Evolutionary conservation across 2,888 invertebrate species (phyloP).

Genomic region (Eilema depressum): DNA sequence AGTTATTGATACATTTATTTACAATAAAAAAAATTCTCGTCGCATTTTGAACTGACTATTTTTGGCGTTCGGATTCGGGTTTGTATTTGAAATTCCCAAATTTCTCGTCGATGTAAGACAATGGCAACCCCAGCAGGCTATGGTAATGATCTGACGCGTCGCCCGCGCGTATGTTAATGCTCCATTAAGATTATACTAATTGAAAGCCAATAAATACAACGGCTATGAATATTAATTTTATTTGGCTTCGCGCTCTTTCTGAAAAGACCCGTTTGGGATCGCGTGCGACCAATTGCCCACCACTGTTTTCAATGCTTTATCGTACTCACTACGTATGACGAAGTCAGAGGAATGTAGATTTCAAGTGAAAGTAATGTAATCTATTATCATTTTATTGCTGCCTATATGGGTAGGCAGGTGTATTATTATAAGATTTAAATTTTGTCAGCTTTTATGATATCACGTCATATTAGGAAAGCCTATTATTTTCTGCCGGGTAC

Average conservation of each 20-base stretch:
- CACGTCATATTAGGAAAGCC: background rate
- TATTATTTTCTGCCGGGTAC: background rate
- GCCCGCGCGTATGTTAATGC: constrained; percentile 85
- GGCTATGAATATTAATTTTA: constrained; percentile 87
- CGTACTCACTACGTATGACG: constrained; percentile 32
- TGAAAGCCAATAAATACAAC: constrained; percentile 87
- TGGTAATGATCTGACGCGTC: constrained; percentile 74
- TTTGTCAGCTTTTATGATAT: background rate
- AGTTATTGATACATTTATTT: background rate
- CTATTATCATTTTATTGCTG: constrained; percentile 27
- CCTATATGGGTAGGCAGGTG: background rate
- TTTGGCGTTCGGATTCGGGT: background rate
- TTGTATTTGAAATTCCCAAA: constrained; percentile 23
- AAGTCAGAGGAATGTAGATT: constrained; percentile 24
- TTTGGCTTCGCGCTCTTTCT: constrained; percentile 76
- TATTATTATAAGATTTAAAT: background rate
- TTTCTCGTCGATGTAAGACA: constrained; percentile 18
- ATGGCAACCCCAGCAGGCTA: constrained; percentile 71
- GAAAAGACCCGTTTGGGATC: constrained; percentile 63
- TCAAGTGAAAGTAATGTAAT: constrained; percentile 37
- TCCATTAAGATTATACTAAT: constrained; percentile 87
- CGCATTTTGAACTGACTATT: background rate
- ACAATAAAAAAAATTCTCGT: background rate
- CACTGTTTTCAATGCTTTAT: constrained; percentile 48
- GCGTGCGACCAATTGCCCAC: constrained; percentile 69